Base-by-base conservation (phyloP, 2,797 vertebrate genomes). In the Clarias laeviceps region DNA sequence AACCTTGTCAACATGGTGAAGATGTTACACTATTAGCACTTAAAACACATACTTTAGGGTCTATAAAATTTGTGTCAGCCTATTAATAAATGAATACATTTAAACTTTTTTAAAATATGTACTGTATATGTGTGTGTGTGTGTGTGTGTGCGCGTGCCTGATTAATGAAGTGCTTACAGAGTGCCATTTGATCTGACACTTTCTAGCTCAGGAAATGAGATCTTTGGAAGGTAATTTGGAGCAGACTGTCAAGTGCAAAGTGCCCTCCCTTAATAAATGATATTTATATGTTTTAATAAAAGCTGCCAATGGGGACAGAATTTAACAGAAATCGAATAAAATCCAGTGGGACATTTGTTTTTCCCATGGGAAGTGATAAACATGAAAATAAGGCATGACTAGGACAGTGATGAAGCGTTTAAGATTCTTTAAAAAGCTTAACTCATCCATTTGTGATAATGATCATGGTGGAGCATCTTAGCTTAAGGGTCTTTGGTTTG, bases 201-300 rank as follows among this genome's bases (percentile, higher is more conserved):
- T 54, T 64, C 17, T 20, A 40, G 66, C 32, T 50, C 45, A 27
- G 59, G 61, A 1, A 50, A 69, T 87, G 76, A 50, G 89, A 82
- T 88, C 88, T 84, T 84, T 74, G 91, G 85, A 80, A 89, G 82
- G 90, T 91, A 91, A 87, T 76, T 56, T 65, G 77, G 84, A 84
- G 89, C 91, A 74, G 45, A 54, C 56, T 40, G 17, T 27, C 77
- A 66, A 32, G n/a, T 45, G 32, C 83, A 82, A 90, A 90, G 82
- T 87, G 82, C 82, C 74, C 73, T 82, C 81, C 45, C 37, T 84
- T 93, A 92, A 93, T 93, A 90, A 90, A 93, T 93, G 88, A 89
- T 92, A 89, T 93, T 93, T 91, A 89, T 90, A 91, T 89, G 88
- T 27, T 66, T 82, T 80, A 89, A 80, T 76, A 76, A 88, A 32